Base-by-base conservation (phyloP, 2,113 vertebrate species). In the Bubo scandiacus region DNA sequence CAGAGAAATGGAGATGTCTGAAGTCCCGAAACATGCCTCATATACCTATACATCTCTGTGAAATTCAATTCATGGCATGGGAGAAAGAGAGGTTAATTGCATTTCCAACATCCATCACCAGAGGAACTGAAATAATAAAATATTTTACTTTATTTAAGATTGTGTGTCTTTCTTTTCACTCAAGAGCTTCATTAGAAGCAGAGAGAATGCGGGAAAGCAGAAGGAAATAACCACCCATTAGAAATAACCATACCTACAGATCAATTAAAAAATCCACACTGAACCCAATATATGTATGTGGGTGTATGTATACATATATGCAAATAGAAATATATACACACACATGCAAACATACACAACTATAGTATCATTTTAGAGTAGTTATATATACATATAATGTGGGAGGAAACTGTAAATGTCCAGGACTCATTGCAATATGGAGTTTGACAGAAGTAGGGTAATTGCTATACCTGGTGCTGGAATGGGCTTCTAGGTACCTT, bases 51-150 rank as follows among this genome's bases (percentile, higher is more conserved):
- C 3, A 61, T 47, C 26, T 55, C 57, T 63, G 10, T 85, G 40
- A 55, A 95, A 95, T 82, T 88, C 45, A 89, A 26, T 92, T 73
- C 30, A 85, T 73, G 27, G 18, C 40, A 29, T 36, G 61, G 51
- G 29, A 93, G 42, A 92, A 77, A n/a, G 94, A 90, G 26, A 81
- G 19, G 18, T 85, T 92, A 75, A 85, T 67, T 90, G 68, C 1
- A 55, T 94, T 97, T 84, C 57, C 73, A 91, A 55, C 51, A 71
- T 62, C 42, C 38, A 83, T 80, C 45, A 83, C 43, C 58, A 92
- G 26, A 58, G 9, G 15, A 91, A 88, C 5, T 29, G 52, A 95
- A 95, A 95, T 88, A 83, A 49, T 57, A 81, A 70, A 73, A 75
- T 79, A 34, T 65, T 75, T 49, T 55, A 51, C 38, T 90, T 95